phyloP scores from a whole-genome alignment of 2,113 vertebrate species.

The Urocolius indicus region DNA sequence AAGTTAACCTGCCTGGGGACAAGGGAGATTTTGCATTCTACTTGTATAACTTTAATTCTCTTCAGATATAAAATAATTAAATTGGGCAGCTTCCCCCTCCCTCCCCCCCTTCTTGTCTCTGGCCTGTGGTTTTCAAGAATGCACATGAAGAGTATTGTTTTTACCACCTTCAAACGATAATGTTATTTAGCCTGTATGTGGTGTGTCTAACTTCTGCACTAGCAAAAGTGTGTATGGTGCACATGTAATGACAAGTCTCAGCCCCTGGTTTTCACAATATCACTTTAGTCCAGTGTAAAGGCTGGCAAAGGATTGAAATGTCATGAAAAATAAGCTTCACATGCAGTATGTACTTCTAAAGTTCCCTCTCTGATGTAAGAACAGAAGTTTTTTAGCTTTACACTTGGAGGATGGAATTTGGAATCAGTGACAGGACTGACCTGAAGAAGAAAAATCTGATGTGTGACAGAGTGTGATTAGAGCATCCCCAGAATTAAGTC shows the following conservation, averaged over 20 bases:
- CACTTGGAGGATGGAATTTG: neutral
- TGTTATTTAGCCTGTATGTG: neutral
- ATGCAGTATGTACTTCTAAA: neutral
- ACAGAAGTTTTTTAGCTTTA: neutral
- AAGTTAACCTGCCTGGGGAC: neutral
- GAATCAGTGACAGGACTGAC: neutral
- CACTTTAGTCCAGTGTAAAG: neutral
- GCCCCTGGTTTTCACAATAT: neutral
- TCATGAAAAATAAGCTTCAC: neutral
- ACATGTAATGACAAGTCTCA: neutral
- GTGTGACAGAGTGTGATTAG: neutral
- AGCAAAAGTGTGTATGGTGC: neutral
- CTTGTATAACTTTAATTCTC: neutral
- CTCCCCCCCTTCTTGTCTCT: neutral
- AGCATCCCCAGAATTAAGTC: neutral
- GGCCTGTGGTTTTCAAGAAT: neutral
- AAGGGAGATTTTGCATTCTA: neutral
- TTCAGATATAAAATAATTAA: neutral
- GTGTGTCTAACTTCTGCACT: neutral
- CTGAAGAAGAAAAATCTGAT: rapidly evolving
- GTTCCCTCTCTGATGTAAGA: neutral
- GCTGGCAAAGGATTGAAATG: neutral
- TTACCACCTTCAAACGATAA: neutral
- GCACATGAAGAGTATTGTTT: neutral
- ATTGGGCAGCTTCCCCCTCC: neutral